Conservation (phyloP, 2,797 vertebrate genomes). For the Scolopax rusticola region DNA sequence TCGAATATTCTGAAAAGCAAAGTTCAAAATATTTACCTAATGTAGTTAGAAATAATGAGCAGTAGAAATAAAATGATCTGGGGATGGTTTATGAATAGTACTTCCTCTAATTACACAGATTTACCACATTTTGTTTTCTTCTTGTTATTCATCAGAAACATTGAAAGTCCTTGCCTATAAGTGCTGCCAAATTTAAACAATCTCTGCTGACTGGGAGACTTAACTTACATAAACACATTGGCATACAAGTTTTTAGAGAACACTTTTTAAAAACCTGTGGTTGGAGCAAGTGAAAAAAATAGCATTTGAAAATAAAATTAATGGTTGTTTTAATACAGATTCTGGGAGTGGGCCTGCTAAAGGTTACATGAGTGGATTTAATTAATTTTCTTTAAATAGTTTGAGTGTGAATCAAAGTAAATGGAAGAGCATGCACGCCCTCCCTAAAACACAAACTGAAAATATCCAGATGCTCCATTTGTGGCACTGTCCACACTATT, state of each 20-base stretch:
- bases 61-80: background rate
- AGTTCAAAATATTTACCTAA: constrained; percentile 48
- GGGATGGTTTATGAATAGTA: background rate
- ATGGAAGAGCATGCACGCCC: background rate
- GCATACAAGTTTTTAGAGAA: background rate
- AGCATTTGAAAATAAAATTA: background rate
- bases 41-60: background rate
- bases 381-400: background rate
- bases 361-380: background rate
- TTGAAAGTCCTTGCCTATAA: background rate
- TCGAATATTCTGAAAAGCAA: constrained; percentile 20
- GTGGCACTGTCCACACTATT: background rate
- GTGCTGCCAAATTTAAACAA: constrained; percentile 32
- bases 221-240: constrained; percentile 17
- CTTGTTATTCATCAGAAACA: constrained; percentile 15
- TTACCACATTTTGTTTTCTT: constrained; percentile 42
- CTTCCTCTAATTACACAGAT: constrained; percentile 7
- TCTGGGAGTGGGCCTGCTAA: background rate
- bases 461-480: background rate
- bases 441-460: background rate
- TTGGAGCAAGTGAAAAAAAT: background rate
- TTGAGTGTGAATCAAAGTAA: background rate
- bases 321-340: background rate
- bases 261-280: background rate
- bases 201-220: background rate